Base-by-base conservation (phyloP, 2,113 vertebrate genomes). In the Pardalotus punctatus region DNA sequence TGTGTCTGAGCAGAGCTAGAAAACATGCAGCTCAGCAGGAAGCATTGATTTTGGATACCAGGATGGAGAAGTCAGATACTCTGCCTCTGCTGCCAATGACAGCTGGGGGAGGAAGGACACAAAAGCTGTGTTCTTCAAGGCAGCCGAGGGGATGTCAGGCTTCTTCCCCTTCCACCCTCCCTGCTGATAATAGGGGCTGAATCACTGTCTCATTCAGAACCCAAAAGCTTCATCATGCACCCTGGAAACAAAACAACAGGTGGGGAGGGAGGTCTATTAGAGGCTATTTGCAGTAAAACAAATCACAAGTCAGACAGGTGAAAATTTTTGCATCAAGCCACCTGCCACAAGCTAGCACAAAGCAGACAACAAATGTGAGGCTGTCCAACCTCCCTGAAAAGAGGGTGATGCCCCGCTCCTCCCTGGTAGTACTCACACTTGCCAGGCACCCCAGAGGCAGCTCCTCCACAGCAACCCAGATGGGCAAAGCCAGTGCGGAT, bases 1-100 rank as follows among this genome's bases (percentile, higher is more conserved):
- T 78, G 62, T 70, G 71, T 69, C 74, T 70, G 77, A 91, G 77
- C 65, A 92, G 47, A 56, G 56, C 58, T 38, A 78, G 51, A 83
- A 95, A 96, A 86, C 56, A 56, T 23, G 86, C 74, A 94, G 84
- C 50, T 86, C 90, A 78, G 90, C 86, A 96, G 90, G 67, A 86
- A 93, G 60, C 79, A 96, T 74, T 95, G 90, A 95, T 92, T 96
- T 90, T 83, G 80, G 96, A 95, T 92, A 93, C 27, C 0, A 0
- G 50, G 70, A 91, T 79, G 81, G 86, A 89, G 66, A 94, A 91
- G 76, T 43, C 87, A 90, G 67, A 94, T 86, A 83, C 21, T 81
- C 81, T 90, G 42, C 21, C 71, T 67, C 43, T 88, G 47, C 64
- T 73, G 62, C 74, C 83, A 92, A 12, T 88, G 88, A 91, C 91